Evolutionary conservation across 2,797 vertebrate genomes (phyloP), one percentile per base, ranked within the genome.

Genomic region (Chrysolophus pictus): DNA sequence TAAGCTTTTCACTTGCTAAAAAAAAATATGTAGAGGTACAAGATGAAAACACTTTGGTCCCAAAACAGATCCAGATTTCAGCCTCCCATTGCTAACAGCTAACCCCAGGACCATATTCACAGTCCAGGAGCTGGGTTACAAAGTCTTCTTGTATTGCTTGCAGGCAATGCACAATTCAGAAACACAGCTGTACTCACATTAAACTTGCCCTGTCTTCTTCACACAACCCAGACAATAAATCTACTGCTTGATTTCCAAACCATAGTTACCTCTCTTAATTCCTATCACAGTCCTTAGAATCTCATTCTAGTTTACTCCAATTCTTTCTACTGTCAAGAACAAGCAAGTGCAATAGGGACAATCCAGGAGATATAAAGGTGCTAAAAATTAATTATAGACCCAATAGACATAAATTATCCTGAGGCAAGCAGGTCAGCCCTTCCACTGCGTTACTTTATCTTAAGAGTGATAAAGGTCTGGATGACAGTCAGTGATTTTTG

Each of bases 361-460:
- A 74, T 60, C 13, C 26, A 3, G 17, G 19, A 76, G 33, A 47
- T 31, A 29, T 9, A 44, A 0, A 49, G 24, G 12, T 19, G 39
- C 11, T 83, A 35, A 59, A 41, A 85, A 31, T 39, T 49, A 10
- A 23, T n/a, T 71, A 6, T 1, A 62, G 55, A 62, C 10, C 31
- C 29, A 59, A 7, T 62, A 29, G 31, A 59, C 5, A 64, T 22
- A 55, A 72, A 72, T 81, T 8, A 46, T 6, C 26, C 19, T 31
- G 37, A n/a, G 55, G 29, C 8, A 49, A 47, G 53, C 53, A 71
- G 63, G 41, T 10, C 41, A 10, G 2, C 4, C 22, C 8, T 8
- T 4, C 6, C 39, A 10, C 0, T 59, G 2, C 18, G 63, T 70
- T 18, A 22, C 9, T 49, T 29, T 29, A 2, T n/a, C 21, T 73